Evolutionary conservation across 2,888 invertebrate genomes (phyloP).

Genomic region (Drosophila phalerata): DNA sequence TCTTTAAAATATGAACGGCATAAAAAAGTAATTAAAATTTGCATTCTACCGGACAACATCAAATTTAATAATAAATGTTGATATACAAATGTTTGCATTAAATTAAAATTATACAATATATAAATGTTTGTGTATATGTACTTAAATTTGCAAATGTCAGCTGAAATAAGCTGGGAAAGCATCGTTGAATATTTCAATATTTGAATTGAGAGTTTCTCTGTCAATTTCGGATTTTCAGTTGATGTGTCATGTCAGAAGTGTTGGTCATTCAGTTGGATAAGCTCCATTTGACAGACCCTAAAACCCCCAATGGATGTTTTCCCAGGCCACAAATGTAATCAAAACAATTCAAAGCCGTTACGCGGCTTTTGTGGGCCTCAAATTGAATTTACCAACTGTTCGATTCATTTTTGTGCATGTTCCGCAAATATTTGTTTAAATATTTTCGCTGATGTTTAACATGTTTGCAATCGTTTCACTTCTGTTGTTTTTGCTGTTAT

Average conservation of each 20-base stretch:
- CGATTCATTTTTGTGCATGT: constrained; percentile 46
- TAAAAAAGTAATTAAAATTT: constrained; percentile 55
- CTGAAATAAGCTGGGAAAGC: constrained; percentile 21
- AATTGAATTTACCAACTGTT: constrained; percentile 61
- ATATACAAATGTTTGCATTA: constrained; percentile 64
- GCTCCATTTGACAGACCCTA: constrained; percentile 19
- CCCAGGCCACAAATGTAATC: constrained; percentile 37
- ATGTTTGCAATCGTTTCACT: constrained; percentile 51
- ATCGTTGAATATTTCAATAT: constrained; percentile 45
- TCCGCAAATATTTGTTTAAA: constrained; percentile 66
- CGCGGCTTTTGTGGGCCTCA: constrained; percentile 48
- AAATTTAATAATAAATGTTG: constrained; percentile 63
- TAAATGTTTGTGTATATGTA: constrained; percentile 6
- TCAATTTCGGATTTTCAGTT: constrained; percentile 14
- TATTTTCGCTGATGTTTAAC: constrained; percentile 64
- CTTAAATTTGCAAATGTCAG: constrained; percentile 55
- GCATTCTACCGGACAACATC: constrained; percentile 21
- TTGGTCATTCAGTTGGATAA: constrained; percentile 25
- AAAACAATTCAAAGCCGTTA: constrained; percentile 54
- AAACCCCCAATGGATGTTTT: not conserved
- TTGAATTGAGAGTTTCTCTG: constrained; percentile 20
- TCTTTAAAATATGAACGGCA: constrained; percentile 19
- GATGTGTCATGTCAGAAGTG: constrained; percentile 19
- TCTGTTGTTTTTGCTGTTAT: constrained; percentile 16
- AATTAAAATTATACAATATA: constrained; percentile 53